Base-by-base conservation (phyloP, 2,797 vertebrate genomes). In the Tapera naevia region DNA sequence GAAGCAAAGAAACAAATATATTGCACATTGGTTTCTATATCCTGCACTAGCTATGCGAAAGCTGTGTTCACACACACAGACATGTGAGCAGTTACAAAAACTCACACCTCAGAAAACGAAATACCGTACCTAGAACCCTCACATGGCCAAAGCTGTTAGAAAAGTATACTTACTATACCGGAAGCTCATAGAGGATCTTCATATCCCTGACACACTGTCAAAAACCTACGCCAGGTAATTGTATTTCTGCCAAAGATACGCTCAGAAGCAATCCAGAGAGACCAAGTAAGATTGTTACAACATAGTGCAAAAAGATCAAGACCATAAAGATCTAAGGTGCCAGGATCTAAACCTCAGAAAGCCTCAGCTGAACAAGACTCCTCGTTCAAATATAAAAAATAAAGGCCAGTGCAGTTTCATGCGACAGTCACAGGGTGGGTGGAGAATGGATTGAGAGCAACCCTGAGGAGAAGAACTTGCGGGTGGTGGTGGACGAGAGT, bases 71-170 rank as follows among this genome's bases (percentile, higher is more conserved):
- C 85, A 82, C 53, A 48, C 53, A 62, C 10, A 30, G 25, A 80
- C 28, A 71, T 71, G 67, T 46, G 80, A 94, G 88, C 17, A 86
- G 78, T 5, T 6, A 79, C 1, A 2, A 94, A 94, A 94, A 70
- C 7, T 84, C 83, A 80, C 74, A 81, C 62, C 76, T 96, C 80
- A 56, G 60, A 88, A 73, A 75, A 9, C 14, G 5, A 81, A 91
- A 75, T 7, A 23, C 13, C 33, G 46, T 32, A 86, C 65, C 51
- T 57, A 51, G 37, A 89, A 58, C 27, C 65, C 50, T 75, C 70
- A 86, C 2, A 1, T 45, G 51, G 58, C 46, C 58, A 72, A 50
- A 86, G 66, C 54, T 69, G 37, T 1, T 72, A 58, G 50, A 54
- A 69, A 88, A 0, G 1, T 3, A 69, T 6, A 5, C 24, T 57